Evolutionary conservation across 2,888 invertebrate species (phyloP).

Genomic region (Stenotaenia linearis): DNA sequence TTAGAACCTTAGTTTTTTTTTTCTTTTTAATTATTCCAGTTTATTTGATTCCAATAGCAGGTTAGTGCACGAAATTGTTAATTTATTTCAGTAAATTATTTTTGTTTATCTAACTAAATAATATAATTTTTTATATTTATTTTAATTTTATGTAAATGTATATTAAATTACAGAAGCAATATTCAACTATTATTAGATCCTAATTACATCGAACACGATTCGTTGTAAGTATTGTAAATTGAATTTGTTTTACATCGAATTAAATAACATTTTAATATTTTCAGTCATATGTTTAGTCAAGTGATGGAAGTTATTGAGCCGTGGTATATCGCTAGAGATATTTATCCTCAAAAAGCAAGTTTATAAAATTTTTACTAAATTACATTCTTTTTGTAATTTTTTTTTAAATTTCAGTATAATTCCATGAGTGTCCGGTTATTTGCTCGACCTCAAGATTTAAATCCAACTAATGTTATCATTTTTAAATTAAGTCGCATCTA

Average conservation of each 20-base stretch:
- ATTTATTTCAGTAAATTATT: not conserved
- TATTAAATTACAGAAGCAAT: slow-evolving; percentile 57
- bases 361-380: not conserved
- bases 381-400: not conserved
- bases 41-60: slow-evolving; percentile 37
- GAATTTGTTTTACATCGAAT: not conserved
- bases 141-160: not conserved
- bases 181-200: slow-evolving; percentile 62
- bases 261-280: slow-evolving; percentile 30
- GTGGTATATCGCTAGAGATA: slow-evolving; percentile 50
- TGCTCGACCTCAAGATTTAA: slow-evolving; percentile 46
- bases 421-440: slow-evolving; percentile 44
- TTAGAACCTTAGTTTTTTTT: not conserved
- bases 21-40: slow-evolving; percentile 33
- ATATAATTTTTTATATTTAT: not conserved
- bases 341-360: slow-evolving; percentile 34
- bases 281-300: slow-evolving; percentile 50
- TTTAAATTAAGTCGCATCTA: slow-evolving; percentile 50
- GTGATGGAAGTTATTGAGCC: slow-evolving; percentile 51
- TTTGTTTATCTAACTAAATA: not conserved
- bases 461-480: slow-evolving; percentile 48
- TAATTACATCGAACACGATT: slow-evolving; percentile 67
- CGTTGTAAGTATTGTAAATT: slow-evolving; percentile 60
- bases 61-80: slow-evolving; percentile 32
- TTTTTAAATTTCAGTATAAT: slow-evolving; percentile 30